phyloP scores from a whole-genome alignment of 1,140 invertebrate species.

The Drosophila pseudoananassae region DNA sequence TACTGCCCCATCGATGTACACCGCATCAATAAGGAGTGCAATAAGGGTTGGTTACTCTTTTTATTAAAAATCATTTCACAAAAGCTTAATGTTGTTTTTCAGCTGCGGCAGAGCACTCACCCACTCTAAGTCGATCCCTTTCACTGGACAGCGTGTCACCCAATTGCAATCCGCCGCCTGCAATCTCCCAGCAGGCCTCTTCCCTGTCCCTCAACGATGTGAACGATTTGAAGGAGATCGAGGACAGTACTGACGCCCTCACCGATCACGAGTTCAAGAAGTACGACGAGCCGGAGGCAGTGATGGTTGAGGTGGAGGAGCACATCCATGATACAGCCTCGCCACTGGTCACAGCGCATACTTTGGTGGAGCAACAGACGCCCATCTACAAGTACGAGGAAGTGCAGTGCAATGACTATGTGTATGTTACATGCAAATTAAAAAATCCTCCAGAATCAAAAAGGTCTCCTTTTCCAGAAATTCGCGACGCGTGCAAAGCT shows the following conservation, averaged over 20 bases:
- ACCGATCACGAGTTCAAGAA: conserved; percentile 83
- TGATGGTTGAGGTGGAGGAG: conserved; percentile 89
- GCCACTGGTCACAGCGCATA: conserved; percentile 87
- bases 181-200: conserved; percentile 87
- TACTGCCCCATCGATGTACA: conserved; percentile 83
- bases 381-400: conserved; percentile 88
- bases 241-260: conserved; percentile 79
- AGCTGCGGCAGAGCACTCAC: conserved; percentile 66
- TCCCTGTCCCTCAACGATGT: conserved; percentile 90
- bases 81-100: neutral
- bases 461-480: conserved; percentile 50
- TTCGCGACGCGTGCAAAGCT: conserved; percentile 77
- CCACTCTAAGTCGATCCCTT: conserved; percentile 87
- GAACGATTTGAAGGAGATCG: conserved; percentile 85
- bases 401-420: conserved; percentile 83
- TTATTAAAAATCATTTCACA: neutral
- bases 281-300: conserved; percentile 86
- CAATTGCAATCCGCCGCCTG: conserved; percentile 84
- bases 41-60: conserved; percentile 50
- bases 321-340: conserved; percentile 88
- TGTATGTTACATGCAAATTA: conserved; percentile 38
- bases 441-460: neutral
- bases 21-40: conserved; percentile 69
- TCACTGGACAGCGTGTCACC: conserved; percentile 89
- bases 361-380: conserved; percentile 87